Base-by-base conservation (phyloP, 2,113 vertebrate species). In the Pavo muticus region DNA sequence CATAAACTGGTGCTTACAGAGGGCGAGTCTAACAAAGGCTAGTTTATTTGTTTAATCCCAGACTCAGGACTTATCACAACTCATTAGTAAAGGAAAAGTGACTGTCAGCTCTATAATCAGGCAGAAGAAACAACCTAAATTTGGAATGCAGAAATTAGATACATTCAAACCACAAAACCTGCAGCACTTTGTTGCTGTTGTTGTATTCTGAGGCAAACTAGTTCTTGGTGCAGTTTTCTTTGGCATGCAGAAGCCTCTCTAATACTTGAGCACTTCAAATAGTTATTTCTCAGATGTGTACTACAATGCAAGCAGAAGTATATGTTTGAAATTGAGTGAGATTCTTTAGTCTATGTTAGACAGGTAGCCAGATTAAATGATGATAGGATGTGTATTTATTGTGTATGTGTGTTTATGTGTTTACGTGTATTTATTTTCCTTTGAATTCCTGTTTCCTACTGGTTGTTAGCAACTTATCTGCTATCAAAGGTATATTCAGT, bases 141-240 rank as follows among this genome's bases (percentile, higher is more conserved):
- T 93, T 95, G 93, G 91, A 95, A 84, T 35, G 39, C 60, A 80
- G 85, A 95, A 97, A 85, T 52, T 52, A 90, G 90, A 93, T 80
- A 91, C 18, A 20, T 86, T 91, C 47, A 95, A 85, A 84, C 73
- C 79, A 81, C 80, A 88, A 93, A 95, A 94, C 73, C 72, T 88
- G 56, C 76, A 94, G 91, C 65, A 77, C 23, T 30, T 57, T 57
- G 29, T 32, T 57, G 29, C 30, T 30, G 40, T 16, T 84, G 84
- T 70, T 90, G 90, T 81, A 47, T 69, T 94, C 76, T 81, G 65
- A 91, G 44, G 52, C 61, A 92, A 81, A 30, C 29, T 37, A 72
- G 35, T 30, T 61, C 80, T 74, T 61, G 44, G 69, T 52, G 24
- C 14, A 72, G 24, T 72, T 80, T 85, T 87, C 37, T 77, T 63